Base-by-base conservation (phyloP, 1,140 invertebrate species). In the Heliconius nattereri region DNA sequence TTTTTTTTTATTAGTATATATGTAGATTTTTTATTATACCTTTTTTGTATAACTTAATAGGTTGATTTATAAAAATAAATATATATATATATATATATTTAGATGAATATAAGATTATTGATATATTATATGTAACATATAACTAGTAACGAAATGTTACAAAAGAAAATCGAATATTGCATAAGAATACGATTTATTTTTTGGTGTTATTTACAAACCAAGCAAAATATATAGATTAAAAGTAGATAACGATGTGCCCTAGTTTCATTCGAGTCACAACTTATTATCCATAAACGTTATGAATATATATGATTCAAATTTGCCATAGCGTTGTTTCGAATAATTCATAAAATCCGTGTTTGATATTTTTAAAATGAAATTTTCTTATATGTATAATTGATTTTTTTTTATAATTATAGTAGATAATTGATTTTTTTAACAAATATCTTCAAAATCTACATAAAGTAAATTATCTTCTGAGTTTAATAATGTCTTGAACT, bases 161-260 rank as follows among this genome's bases (percentile, higher is more conserved):
- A 66, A 29, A 66, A 66, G 60, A 66, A 66, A 66, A 66, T 66
- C 23, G 1, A 26, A 66, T 29, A 29, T 66, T 66, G 11, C 60
- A 29, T 66, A 13, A 29, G 6, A 29, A 26, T 9, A 66, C 26
- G 11, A 23, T 26, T 26, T 29, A 29, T 66, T 29, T 66, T 66
- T 66, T 66, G 11, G 23, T 66, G 60, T 66, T 66, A 66, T 45
- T 40, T 73, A 73, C 37, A 26, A 73, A 49, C 26, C 37, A 45
- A 73, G 71, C 71, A 29, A 32, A 73, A 26, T 49, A 73, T 73
- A 26, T 49, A 45, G 72, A 49, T 73, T 73, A 49, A 7, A 49
- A 45, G n/a, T 45, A 49, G 37, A 73, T 73, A 45, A 26, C 1
- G 19, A 45, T n/a, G 40, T 66, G 60, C 23, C 23, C 26, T 66